Evolutionary conservation across 2,797 vertebrate genomes (phyloP), one percentile per base, ranked within the genome.

Genomic region (Phoebastria nigripes): DNA sequence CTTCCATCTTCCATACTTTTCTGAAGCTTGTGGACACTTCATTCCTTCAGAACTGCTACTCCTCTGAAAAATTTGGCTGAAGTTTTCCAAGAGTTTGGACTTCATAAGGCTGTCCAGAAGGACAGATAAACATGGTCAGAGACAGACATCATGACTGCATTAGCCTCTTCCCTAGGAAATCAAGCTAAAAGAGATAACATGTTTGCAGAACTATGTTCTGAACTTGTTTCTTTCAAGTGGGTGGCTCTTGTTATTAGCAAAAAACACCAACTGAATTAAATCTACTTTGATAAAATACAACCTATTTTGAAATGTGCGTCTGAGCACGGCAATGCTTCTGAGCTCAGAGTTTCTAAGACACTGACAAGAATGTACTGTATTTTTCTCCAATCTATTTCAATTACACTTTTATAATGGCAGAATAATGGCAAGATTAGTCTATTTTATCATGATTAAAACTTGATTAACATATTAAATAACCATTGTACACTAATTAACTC

Each of bases 381-480:
- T 94, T 94, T 87, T 89, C 92, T 26, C 56, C 44, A 87, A 88
- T 95, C 77, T 96, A 84, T 97, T 97, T 96, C 89, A 95, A 96
- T 96, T 96, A 94, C 74, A 94, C n/a, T 94, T 95, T 72, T 65
- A 83, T 80, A 95, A 90, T 70, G 71, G 76, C 84, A 96, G 61
- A 96, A 92, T 96, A 97, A 92, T 88, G 39, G 83, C 18, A 72
- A 94, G 89, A 87, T 95, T 94, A 94, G 82, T 97, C 89, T 94
- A 85, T 96, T 97, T 92, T 85, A 70, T 90, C 81, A 89, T 89
- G 63, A 97, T 96, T 97, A 94, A 97, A 97, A 94, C 95, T 97
- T 97, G 92, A 95, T 97, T 95, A 96, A 91, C 66, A 80, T 97
- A 94, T 97, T 97, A 96, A 93, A 98, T 93, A 94, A 90, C 79